phyloP scores from a whole-genome alignment of 37 sponge, comb jelly and placozoan genomes.

The Dysidea cf. avara region DNA sequence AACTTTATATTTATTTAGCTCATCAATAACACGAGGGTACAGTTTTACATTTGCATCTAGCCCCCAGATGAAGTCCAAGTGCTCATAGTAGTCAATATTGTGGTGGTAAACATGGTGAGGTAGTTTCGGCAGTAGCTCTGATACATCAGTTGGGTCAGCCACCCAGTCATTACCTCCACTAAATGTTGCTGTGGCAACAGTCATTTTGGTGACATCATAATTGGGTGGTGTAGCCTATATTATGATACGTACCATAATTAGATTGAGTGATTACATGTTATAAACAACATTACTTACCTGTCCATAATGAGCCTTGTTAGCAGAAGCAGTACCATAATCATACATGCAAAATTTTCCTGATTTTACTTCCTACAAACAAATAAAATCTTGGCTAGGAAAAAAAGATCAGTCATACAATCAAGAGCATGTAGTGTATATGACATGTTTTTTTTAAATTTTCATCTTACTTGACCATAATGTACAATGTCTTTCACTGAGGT shows the following conservation, averaged over 20 bases:
- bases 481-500: constrained; percentile 81
- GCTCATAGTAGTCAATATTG: constrained; percentile 66
- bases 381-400: too few relatives aligned
- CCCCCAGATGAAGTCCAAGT: constrained; percentile 95
- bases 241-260: too few relatives aligned
- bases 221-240: constrained; percentile 58
- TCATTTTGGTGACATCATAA: constrained; percentile 62
- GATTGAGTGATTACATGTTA: neutral
- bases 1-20: too few relatives aligned
- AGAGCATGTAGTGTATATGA: too few relatives aligned
- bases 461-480: constrained; percentile 79
- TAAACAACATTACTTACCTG: constrained; percentile 31
- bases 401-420: too few relatives aligned
- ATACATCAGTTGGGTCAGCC: constrained; percentile 80
- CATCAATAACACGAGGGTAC: constrained; percentile 10
- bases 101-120: constrained; percentile 24
- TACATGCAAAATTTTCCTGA: constrained; percentile 64
- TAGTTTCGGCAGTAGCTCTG: constrained; percentile 29
- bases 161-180: constrained; percentile 64
- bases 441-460: too few relatives aligned
- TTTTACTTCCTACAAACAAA: constrained; percentile 9
- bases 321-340: constrained; percentile 52
- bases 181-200: constrained; percentile 61
- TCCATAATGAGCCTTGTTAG: constrained; percentile 49
- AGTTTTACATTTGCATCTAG: constrained; percentile 56